Evolutionary conservation across 2,797 vertebrate species (phyloP), one percentile per base, ranked within the genome.

Genomic region (Euthynnus affinis): DNA sequence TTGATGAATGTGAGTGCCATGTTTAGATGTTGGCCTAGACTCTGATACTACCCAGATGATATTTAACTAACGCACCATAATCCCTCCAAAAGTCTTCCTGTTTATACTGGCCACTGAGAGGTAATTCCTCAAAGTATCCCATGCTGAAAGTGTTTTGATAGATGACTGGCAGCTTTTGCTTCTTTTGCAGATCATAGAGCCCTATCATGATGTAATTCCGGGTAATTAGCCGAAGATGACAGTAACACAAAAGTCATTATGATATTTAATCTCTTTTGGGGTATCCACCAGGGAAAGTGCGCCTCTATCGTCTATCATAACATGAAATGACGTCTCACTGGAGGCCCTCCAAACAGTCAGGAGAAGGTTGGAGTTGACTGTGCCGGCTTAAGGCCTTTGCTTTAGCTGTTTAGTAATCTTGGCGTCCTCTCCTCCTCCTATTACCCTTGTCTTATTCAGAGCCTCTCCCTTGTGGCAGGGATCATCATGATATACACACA

Each of bases 211-310:
- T 93, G 92, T 93, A 93, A 94, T 91, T 82, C 85, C 34, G 46
- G 29, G 84, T 91, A 95, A 95, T 95, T 94, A 94, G 76, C 83
- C 79, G 80, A 85, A 89, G 82, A 92, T 85, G 91, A 92, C 91
- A 89, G 89, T 76, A 90, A 90, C 87, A 89, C 82, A 88, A 92
- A 93, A 91, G 83, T 82, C 86, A 85, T 92, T 88, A 89, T 86
- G 88, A 71, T 76, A 65, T 89, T 87, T 91, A 90, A 93, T 94
- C 89, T 91, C 78, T 90, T 90, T 88, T 85, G 75, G 80, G 83
- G 82, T 82, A 85, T 88, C 81, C 86, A 67, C 64, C 20, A 4
- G 76, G 87, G 74, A 81, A 75, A 68, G 27, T 5, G 61, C 14
- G 48, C 29, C 78, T 80, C 71, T 49, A 75, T 87, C 84, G 68